These are phyloP conservation scores for Pterostichus madidus DNA, from an alignment of 2,888 invertebrate species.

Conservation along the genomic window DNA sequence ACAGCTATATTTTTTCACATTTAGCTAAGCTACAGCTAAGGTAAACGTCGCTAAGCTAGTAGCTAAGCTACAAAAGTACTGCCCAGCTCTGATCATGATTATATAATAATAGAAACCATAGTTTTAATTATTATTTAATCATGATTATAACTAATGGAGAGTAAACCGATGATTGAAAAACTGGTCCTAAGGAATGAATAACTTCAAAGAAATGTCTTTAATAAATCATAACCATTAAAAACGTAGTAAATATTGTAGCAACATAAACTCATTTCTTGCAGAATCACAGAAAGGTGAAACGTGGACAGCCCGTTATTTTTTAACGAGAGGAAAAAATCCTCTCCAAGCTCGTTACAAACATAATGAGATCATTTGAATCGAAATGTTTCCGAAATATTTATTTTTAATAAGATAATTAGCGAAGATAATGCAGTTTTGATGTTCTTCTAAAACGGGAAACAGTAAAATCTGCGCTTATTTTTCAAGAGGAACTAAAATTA, in stretches of 20 bases:
- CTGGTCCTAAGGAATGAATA: neutral
- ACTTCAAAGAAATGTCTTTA: too few species aligned
- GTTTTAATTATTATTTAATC: too few species aligned
- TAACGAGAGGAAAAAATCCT: conserved; percentile 42
- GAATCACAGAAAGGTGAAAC: neutral
- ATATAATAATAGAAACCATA: too few species aligned
- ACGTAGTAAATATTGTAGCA: neutral
- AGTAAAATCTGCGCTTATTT: conserved; percentile 2
- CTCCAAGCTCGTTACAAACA: conserved; percentile 35
- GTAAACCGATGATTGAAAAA: too few species aligned
- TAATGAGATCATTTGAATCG: conserved; percentile 43
- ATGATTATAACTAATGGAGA: too few species aligned
- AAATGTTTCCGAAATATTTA: conserved; percentile 54
- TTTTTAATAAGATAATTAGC: conserved; percentile 51
- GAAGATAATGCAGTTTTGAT: conserved; percentile 47
- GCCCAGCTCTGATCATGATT: too few species aligned
- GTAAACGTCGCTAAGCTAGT: too few species aligned
- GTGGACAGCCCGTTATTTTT: conserved; percentile 34
- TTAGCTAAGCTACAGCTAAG: too few species aligned
- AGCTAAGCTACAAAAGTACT: too few species aligned
- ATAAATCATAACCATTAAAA: too few species aligned
- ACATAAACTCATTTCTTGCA: neutral
- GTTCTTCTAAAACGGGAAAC: conserved; percentile 5
- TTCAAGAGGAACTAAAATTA: neutral
- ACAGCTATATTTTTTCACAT: too few species aligned